Evolutionary conservation across 2,888 invertebrate species (phyloP).

Genomic region (Lithophane semibrunnea): DNA sequence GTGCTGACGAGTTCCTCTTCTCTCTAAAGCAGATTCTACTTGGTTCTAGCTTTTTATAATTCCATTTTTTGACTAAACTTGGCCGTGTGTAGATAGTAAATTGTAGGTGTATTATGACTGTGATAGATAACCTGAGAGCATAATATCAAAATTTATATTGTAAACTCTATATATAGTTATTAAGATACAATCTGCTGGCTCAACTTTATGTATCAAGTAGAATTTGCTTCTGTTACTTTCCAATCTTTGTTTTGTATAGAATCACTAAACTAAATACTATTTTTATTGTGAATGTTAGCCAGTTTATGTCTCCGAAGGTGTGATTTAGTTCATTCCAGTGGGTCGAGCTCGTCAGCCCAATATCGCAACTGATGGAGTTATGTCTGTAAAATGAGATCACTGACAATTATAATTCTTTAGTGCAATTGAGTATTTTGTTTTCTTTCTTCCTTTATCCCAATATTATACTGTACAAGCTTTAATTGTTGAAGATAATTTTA

Average conservation of each 20-base stretch:
- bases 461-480: background rate
- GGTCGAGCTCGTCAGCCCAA: constrained; percentile 66
- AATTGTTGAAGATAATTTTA: background rate
- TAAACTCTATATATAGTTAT: constrained; percentile 53
- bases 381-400: constrained; percentile 77
- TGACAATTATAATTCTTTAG: constrained; percentile 89
- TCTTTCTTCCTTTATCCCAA: constrained; percentile 47
- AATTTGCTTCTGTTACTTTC: constrained; percentile 24
- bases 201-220: constrained; percentile 37
- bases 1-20: constrained; percentile 59
- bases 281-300: constrained; percentile 33
- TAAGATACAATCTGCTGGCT: constrained; percentile 46
- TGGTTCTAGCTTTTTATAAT: constrained; percentile 40
- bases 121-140: constrained; percentile 65
- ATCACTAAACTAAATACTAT: constrained; percentile 26
- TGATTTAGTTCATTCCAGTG: constrained; percentile 28
- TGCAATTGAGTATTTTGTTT: constrained; percentile 83
- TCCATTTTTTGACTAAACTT: constrained; percentile 31
- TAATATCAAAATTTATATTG: constrained; percentile 67
- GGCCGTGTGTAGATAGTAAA: constrained; percentile 62
- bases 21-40: constrained; percentile 41
- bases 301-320: constrained; percentile 26
- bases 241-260: constrained; percentile 25
- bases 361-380: constrained; percentile 61
- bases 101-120: constrained; percentile 63